phyloP scores from a whole-genome alignment of 2,797 vertebrate species.

The Sebastes trivittatus region DNA sequence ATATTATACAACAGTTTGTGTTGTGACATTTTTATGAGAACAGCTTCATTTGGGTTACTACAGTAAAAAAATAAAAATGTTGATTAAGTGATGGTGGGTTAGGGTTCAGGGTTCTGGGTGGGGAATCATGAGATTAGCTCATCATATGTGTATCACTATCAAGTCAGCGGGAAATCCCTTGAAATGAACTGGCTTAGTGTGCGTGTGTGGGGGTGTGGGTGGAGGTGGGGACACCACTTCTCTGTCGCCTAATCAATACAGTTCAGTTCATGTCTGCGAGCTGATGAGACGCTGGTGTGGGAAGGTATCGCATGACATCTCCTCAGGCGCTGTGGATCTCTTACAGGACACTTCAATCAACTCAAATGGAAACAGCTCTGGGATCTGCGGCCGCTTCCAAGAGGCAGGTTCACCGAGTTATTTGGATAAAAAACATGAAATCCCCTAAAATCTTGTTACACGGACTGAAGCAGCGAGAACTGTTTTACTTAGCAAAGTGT shows the following conservation, averaged over 20 bases:
- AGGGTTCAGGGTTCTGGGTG: not conserved
- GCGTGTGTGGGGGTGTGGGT: not conserved
- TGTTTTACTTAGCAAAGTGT: not conserved
- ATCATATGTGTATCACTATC: slow-evolving; percentile 21
- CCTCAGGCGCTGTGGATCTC: slow-evolving; percentile 31
- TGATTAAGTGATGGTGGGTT: not conserved
- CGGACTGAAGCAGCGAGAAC: not conserved
- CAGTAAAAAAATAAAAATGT: not conserved
- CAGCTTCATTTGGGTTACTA: not conserved
- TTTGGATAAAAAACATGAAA: slow-evolving; percentile 20
- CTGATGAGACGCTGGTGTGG: slow-evolving; percentile 45
- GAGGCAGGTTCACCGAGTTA: slow-evolving; percentile 10
- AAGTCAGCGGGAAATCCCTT: slow-evolving; percentile 21
- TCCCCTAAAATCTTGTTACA: not conserved
- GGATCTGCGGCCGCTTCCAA: slow-evolving; percentile 7
- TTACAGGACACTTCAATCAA: slow-evolving; percentile 23
- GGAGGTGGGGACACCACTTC: slow-evolving; percentile 18
- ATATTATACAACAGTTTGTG: not conserved
- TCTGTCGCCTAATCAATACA: slow-evolving; percentile 43
- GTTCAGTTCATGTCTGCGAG: slow-evolving; percentile 12
- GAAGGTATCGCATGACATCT: slow-evolving; percentile 51
- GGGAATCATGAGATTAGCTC: slow-evolving; percentile 15
- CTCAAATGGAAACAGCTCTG: slow-evolving; percentile 34
- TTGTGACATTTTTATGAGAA: not conserved
- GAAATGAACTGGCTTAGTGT: not conserved